Base-by-base conservation (phyloP, 2,888 invertebrate species). In the Leucoma salicis region DNA sequence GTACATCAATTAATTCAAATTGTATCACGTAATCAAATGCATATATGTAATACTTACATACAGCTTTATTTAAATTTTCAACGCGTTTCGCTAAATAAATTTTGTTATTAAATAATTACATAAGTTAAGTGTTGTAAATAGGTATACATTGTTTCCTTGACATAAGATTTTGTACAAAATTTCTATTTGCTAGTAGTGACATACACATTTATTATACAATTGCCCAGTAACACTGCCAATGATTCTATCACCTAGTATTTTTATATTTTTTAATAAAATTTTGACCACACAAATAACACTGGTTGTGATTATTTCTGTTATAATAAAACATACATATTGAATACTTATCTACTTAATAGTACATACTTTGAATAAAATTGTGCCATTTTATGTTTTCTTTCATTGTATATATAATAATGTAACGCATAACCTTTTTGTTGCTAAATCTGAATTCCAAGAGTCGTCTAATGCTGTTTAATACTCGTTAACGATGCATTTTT, bases 241-340 rank as follows among this genome's bases (percentile, higher is more conserved):
- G 35, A 61, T 52, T 46, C 50, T 49, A 55, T 48, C 55, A 66
- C 57, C 42, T 53, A 49, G 52, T 51, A 54, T 41, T 31, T 63
- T 55, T 40, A 35, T 43, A 55, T 52, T 49, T 42, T 46, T 50
- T 43, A 47, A 44, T 53, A 57, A 57, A 52, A 60, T 58, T 46
- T 67, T 64, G 61, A 62, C 67, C 69, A 74, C 66, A 59, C 75
- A 62, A 40, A 58, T 66, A 59, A 73, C 56, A 68, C 77, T 69
- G 86, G 87, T 87, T 87, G 87, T 87, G 84, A 87, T 76, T 72
- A 72, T 70, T 71, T 72, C 69, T 61, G 52, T 70, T 69, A 66
- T 54, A 55, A 49, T 55, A 47, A 47, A 45, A 62, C 54, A 42
- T 56, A 49, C 51, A 49, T 44, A 24, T 58, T 56, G 57, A 66